These are phyloP conservation scores for Drosophila kanapiae DNA, from an alignment of 1,140 invertebrate species.

Conservation along the genomic window DNA sequence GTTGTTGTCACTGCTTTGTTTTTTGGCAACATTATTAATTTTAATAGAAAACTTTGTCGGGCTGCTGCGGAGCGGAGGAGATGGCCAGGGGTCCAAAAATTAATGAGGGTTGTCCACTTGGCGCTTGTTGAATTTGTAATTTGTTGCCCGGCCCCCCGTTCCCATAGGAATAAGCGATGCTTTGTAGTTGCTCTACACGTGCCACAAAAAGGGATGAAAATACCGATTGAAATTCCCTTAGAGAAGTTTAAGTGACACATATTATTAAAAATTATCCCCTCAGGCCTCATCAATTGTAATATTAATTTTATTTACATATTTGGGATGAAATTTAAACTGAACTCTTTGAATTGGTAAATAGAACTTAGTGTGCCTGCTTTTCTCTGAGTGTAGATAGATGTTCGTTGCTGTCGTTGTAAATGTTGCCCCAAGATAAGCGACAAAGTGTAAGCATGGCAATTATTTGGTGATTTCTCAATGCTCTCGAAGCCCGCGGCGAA, in stretches of 20 bases:
- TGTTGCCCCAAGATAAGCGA: slow-evolving; percentile 78
- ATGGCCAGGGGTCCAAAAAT: slow-evolving; percentile 49
- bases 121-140: slow-evolving; percentile 84
- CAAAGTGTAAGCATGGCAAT: slow-evolving; percentile 81
- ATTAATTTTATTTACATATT: too few species aligned
- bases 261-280: too few species aligned
- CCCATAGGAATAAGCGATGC: slow-evolving; percentile 70
- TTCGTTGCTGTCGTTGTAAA: slow-evolving; percentile 52
- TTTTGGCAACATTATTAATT: slow-evolving; percentile 82
- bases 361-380: neutral
- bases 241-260: too few species aligned
- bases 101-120: slow-evolving; percentile 84
- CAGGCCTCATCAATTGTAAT: too few species aligned
- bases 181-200: slow-evolving; percentile 35
- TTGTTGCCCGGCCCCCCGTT: slow-evolving; percentile 61
- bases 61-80: neutral
- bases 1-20: slow-evolving; percentile 59
- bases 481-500: slow-evolving; percentile 3
- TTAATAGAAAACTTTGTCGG: slow-evolving; percentile 78
- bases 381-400: slow-evolving; percentile 2
- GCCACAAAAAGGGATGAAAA: neutral
- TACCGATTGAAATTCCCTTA: too few species aligned
- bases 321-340: too few species aligned
- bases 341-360: too few species aligned
- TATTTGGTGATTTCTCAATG: slow-evolving; percentile 82